Evolutionary conservation across 2,888 invertebrate species (phyloP).

Genomic region (Lamellibrachia satsuma): DNA sequence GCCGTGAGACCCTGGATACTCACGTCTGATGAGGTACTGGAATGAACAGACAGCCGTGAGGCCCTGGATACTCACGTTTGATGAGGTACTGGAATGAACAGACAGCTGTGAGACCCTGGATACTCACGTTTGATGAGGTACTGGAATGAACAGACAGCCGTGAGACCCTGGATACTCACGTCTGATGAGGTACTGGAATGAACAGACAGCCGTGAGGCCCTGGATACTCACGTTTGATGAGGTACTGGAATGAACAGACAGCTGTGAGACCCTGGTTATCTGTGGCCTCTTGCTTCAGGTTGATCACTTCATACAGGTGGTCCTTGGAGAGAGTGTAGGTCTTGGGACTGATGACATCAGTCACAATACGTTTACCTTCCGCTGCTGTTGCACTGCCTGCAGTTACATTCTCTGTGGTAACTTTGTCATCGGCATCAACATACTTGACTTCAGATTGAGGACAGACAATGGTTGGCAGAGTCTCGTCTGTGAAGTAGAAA

Average conservation of each 20-base stretch:
- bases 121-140: too few species aligned
- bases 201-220: too few species aligned
- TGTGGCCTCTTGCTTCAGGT: background rate
- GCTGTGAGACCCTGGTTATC: background rate
- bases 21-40: too few species aligned
- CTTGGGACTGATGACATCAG: background rate
- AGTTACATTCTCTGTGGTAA: background rate
- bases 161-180: too few species aligned
- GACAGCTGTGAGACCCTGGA: too few species aligned
- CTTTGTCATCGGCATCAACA: background rate
- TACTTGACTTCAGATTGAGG: background rate
- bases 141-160: too few species aligned
- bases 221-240: background rate
- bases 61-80: too few species aligned
- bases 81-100: too few species aligned
- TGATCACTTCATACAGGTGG: background rate
- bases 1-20: too few species aligned
- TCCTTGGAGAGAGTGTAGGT: background rate
- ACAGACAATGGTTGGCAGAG: background rate
- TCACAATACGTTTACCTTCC: background rate
- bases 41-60: too few species aligned
- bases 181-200: too few species aligned
- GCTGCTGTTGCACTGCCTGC: background rate
- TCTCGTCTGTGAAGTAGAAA: background rate
- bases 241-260: background rate